Conservation (phyloP, 2,113 vertebrate species). For the Malurus cyaneus region DNA sequence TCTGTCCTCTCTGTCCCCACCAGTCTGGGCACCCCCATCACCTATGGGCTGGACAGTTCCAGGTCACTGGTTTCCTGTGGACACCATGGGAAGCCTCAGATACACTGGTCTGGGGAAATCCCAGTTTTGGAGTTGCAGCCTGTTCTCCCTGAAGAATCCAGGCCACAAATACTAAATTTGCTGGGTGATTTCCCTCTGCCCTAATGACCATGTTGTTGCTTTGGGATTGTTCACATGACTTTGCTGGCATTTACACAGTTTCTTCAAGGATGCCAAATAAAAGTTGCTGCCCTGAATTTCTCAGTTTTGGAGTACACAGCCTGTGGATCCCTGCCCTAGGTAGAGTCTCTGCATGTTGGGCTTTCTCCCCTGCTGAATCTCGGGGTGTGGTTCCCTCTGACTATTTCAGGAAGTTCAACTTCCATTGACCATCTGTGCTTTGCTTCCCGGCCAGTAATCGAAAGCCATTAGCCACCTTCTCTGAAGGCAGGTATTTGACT, state of each 20-base stretch:
- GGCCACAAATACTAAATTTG: neutral
- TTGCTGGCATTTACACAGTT: neutral
- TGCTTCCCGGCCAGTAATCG: neutral
- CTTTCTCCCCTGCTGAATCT: neutral
- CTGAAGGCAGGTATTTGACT: neutral
- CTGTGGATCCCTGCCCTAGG: neutral
- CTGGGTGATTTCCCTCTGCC: neutral
- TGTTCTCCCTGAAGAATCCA: neutral
- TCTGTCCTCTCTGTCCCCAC: neutral
- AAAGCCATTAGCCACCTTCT: neutral
- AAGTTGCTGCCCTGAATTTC: neutral
- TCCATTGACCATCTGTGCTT: neutral
- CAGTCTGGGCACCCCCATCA: neutral
- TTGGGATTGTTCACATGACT: neutral
- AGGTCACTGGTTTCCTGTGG: neutral
- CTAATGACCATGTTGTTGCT: accelerated
- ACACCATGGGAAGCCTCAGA: neutral
- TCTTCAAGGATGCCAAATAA: neutral
- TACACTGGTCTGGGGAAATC: neutral
- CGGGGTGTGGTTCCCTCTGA: neutral
- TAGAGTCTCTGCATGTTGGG: accelerated
- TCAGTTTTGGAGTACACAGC: neutral
- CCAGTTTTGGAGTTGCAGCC: neutral
- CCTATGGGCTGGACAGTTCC: neutral
- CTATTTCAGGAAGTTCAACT: neutral